Evolutionary conservation across 2,113 vertebrate species (phyloP).

Genomic region (Macaca fascicularis): DNA sequence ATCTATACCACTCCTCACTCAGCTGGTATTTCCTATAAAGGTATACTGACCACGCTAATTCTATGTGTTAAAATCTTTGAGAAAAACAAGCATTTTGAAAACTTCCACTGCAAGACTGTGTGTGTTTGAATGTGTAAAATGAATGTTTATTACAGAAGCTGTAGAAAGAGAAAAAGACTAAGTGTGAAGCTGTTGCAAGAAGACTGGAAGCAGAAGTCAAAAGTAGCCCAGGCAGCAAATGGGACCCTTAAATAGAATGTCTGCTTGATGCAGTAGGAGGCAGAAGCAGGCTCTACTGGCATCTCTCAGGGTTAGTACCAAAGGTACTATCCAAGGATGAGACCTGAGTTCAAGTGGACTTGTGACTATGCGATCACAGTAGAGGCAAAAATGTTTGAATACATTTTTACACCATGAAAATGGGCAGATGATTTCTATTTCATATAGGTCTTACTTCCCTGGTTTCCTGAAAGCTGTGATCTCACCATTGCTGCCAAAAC

Average conservation of each 20-base stretch:
- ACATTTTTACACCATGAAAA: background rate
- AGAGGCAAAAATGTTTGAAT: background rate
- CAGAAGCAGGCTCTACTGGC: background rate
- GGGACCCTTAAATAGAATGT: background rate
- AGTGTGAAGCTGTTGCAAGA: background rate
- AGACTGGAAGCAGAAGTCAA: background rate
- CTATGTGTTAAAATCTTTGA: background rate
- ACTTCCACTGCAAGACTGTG: background rate
- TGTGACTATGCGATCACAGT: background rate
- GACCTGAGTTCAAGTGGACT: background rate
- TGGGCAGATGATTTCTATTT: background rate
- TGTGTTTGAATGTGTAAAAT: background rate
- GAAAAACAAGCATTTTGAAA: background rate
- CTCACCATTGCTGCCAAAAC: background rate
- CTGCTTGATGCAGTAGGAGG: background rate
- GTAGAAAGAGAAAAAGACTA: background rate
- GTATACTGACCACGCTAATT: background rate
- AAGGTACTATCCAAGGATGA: background rate
- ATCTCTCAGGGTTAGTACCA: background rate
- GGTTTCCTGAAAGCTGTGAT: background rate
- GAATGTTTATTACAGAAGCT: background rate
- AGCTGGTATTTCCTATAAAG: background rate
- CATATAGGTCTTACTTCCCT: background rate
- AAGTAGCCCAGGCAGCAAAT: background rate
- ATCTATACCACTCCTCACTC: background rate